These are phyloP conservation scores for Chaetura pelagica DNA, from an alignment of 2,113 vertebrate genomes.

Conservation along the genomic window DNA sequence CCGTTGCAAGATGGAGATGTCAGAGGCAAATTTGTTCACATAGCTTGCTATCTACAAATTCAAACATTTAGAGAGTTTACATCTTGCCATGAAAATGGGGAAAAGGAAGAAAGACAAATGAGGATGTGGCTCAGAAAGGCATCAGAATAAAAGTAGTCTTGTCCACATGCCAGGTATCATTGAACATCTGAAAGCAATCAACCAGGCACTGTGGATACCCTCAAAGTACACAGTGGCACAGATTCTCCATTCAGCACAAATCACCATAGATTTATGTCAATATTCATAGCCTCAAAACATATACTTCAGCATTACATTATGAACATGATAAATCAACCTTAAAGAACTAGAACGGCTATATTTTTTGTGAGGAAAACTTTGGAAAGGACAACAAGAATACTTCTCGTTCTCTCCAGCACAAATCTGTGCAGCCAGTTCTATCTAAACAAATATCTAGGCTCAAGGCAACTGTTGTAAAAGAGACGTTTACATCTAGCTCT, in stretches of 20 bases:
- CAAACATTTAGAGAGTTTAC: not conserved
- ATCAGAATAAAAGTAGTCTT: not conserved
- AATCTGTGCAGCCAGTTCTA: not conserved
- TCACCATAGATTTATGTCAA: not conserved
- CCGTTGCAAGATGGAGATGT: constrained; percentile 92
- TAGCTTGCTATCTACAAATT: constrained; percentile 91
- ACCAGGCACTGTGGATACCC: not conserved
- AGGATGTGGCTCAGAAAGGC: fast-evolving
- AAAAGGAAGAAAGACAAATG: not conserved
- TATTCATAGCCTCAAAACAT: not conserved
- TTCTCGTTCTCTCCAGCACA: not conserved
- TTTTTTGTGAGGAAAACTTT: not conserved
- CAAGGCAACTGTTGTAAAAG: not conserved
- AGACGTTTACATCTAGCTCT: not conserved
- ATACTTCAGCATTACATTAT: not conserved
- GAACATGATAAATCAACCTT: not conserved
- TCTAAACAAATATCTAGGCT: not conserved
- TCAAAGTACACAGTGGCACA: not conserved
- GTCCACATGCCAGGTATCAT: not conserved
- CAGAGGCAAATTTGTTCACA: constrained; percentile 93
- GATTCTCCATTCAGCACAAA: not conserved
- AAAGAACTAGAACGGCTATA: not conserved
- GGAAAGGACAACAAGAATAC: not conserved
- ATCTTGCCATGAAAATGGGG: not conserved
- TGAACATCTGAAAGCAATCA: not conserved